phyloP scores from a whole-genome alignment of 1,140 invertebrate species.

The Ganaspis sp. region DNA sequence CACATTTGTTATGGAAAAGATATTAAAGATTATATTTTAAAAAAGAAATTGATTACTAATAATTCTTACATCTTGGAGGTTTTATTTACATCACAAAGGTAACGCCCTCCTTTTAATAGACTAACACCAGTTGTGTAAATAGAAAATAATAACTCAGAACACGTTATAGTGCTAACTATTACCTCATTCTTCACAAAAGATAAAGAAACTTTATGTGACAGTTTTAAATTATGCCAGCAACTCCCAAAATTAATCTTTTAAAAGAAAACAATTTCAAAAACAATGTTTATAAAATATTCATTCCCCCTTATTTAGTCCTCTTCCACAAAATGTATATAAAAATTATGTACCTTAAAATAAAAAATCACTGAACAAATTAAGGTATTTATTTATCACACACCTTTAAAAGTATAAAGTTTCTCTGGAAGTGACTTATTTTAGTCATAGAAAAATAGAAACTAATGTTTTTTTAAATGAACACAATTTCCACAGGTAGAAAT shows the following conservation, averaged over 20 bases:
- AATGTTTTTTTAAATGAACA: neutral
- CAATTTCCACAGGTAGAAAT: neutral
- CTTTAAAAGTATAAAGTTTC: neutral
- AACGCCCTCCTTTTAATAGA: neutral
- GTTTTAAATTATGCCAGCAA: neutral
- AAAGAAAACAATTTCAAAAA: neutral
- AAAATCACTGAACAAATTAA: conserved; percentile 12
- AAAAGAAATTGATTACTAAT: too few relatives aligned
- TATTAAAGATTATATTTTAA: too few relatives aligned
- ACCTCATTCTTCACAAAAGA: neutral
- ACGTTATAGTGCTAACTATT: neutral
- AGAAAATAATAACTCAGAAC: neutral
- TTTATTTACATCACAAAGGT: neutral
- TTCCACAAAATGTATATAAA: neutral
- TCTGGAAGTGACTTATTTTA: neutral
- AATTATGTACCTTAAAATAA: neutral
- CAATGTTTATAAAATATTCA: too few relatives aligned
- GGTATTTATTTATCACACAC: neutral
- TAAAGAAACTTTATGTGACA: neutral
- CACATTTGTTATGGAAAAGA: too few relatives aligned
- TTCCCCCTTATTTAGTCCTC: too few relatives aligned
- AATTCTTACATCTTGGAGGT: too few relatives aligned
- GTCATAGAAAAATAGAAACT: neutral
- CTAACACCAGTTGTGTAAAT: neutral
- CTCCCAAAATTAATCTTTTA: neutral